Evolutionary conservation across 2,888 invertebrate species (phyloP).

Genomic region (Rosalia funebris): DNA sequence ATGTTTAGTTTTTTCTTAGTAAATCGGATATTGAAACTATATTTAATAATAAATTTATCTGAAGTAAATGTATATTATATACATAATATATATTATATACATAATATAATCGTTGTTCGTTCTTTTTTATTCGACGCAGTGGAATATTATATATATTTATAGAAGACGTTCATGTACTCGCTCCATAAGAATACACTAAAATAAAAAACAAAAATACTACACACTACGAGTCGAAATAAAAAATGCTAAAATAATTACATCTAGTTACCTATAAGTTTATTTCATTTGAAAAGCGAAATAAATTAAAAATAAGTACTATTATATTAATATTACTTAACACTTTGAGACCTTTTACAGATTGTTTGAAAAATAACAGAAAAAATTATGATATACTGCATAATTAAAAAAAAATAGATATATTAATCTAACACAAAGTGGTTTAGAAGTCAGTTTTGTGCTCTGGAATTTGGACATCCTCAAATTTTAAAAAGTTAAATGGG

Average conservation of each 20-base stretch:
- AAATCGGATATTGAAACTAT: too few species aligned
- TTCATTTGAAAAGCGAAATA: neutral
- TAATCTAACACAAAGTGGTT: too few species aligned
- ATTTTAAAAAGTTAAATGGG: too few species aligned
- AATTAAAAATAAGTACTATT: slow-evolving; percentile 22
- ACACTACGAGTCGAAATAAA: neutral
- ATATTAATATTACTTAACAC: slow-evolving; percentile 1
- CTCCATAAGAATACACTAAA: neutral
- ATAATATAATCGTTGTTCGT: too few species aligned
- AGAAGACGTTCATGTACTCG: neutral
- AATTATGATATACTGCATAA: neutral
- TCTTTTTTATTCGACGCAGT: too few species aligned
- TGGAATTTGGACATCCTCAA: too few species aligned
- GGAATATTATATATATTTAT: neutral
- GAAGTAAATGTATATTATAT: too few species aligned
- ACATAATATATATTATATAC: too few species aligned
- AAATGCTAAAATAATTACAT: neutral
- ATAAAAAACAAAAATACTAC: neutral
- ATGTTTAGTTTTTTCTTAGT: too few species aligned
- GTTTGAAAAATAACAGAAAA: neutral
- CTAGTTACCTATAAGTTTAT: neutral
- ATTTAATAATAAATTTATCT: too few species aligned
- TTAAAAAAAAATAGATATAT: too few species aligned
- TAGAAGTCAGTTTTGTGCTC: too few species aligned
- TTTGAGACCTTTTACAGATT: neutral